Evolutionary conservation across 2,797 vertebrate genomes (phyloP), one percentile per base, ranked within the genome.

Genomic region (Loris lydekkerianus): DNA sequence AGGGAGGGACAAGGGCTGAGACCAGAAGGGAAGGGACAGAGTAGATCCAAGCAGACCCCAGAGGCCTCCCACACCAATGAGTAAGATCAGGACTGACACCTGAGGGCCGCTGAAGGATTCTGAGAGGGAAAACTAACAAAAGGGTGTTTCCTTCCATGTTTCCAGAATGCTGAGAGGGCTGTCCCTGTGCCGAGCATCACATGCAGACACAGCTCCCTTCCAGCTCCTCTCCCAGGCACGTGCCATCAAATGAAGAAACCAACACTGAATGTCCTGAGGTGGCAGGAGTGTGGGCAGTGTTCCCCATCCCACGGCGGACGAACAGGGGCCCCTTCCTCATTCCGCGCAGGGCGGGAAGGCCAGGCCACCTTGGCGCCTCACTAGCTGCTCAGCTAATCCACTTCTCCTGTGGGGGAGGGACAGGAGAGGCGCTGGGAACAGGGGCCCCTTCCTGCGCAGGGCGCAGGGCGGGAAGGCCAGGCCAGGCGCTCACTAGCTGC

Each of bases 191-290:
- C 29, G 21, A 8, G 7, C 20, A 0, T 6, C 31, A 14, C 6
- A 2, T 10, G 21, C 6, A 34, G 53, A 25, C 56, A 0, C 34
- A 6, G 8, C 31, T 7, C 25, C 60, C 40, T 34, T 58, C 14
- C 1, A 1, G 17, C 34, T 13, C 27, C 25, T 43, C 20, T 60
- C 53, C 8, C 6, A 49, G 21, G 43, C 82, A 27, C 29, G 13
- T 21, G 37, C 61, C 7, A 0, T n/a, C 56, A 61, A 25, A n/a
- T 17, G 56, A 61, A 10, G 27, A n/a, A 58, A 60, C 5, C 10
- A 4, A 49, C n/a, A 1, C 7, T 0, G 13, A 37, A 27, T n/a
- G 18, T 9, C 40, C 67, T 23, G 9, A 0, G 3, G 63, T 0
- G 3, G 56, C 73, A 13, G 40, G 46, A 9, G 61, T 31, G 65